These are phyloP conservation scores for Bucco capensis DNA, from an alignment of 2,113 vertebrate genomes.

Conservation along the genomic window DNA sequence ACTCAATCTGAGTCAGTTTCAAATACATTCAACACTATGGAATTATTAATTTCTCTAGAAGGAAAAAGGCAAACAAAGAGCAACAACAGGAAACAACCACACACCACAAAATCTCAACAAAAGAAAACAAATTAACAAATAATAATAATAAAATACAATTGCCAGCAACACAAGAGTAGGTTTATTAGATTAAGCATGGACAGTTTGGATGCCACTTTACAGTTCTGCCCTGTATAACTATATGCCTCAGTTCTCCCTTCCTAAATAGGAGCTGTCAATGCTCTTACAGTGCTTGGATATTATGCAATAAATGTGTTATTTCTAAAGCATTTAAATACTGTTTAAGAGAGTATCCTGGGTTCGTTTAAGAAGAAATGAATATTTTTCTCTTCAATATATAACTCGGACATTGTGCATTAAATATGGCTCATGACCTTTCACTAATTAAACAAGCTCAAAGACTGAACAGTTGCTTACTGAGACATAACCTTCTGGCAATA, in stretches of 20 bases:
- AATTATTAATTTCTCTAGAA: background rate
- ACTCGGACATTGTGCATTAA: background rate
- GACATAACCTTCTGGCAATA: background rate
- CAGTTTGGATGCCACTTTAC: background rate
- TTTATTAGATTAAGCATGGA: background rate
- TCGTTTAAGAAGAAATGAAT: background rate
- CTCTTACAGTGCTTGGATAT: background rate
- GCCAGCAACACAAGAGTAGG: background rate
- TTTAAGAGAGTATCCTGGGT: background rate
- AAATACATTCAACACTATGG: accelerated
- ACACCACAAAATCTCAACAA: background rate
- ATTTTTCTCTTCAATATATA: background rate
- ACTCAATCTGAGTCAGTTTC: background rate
- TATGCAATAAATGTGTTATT: background rate
- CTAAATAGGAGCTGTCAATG: background rate
- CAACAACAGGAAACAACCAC: too few species aligned
- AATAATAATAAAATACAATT: background rate
- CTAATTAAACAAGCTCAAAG: background rate
- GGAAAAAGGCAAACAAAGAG: too few species aligned
- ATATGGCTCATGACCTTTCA: background rate
- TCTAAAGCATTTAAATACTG: background rate
- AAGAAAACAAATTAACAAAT: accelerated
- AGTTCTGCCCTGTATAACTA: background rate
- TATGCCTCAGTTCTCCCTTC: background rate
- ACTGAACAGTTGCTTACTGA: background rate